Conservation (phyloP, 2,797 vertebrate species). For the Rhinogobio ventralis region DNA sequence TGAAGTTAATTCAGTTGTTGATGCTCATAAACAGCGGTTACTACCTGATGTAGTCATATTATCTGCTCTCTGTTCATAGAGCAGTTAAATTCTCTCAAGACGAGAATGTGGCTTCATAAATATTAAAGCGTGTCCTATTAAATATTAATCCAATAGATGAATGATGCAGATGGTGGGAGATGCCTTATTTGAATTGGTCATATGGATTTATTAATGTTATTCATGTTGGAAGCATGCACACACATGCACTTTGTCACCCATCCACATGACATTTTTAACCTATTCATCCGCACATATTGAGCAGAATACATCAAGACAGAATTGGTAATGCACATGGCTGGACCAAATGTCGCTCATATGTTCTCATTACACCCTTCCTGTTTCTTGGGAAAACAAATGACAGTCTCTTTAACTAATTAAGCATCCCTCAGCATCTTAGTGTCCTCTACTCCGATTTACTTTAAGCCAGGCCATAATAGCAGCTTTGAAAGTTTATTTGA, state of each 20-base stretch:
- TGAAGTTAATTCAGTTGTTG: slow-evolving; percentile 2
- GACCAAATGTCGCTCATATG: not conserved
- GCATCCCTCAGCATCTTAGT: not conserved
- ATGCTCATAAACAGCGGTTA: not conserved
- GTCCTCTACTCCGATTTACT: not conserved
- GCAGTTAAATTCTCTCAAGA: slow-evolving; percentile 57
- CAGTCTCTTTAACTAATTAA: slow-evolving; percentile 16
- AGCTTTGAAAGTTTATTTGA: not conserved
- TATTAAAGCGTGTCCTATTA: slow-evolving; percentile 66
- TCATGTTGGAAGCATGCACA: not conserved
- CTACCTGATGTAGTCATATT: not conserved
- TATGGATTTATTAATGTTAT: slow-evolving; percentile 48
- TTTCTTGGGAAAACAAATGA: slow-evolving; percentile 13
- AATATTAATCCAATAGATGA: slow-evolving; percentile 76
- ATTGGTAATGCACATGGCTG: slow-evolving; percentile 13
- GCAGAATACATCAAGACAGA: not conserved
- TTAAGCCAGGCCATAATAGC: not conserved
- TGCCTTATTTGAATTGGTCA: slow-evolving; percentile 60
- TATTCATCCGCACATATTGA: not conserved
- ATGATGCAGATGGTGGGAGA: slow-evolving; percentile 66
- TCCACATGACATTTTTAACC: not conserved
- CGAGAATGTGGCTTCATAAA: slow-evolving; percentile 64
- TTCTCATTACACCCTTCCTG: not conserved
- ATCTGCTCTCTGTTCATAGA: slow-evolving; percentile 56
- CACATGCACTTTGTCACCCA: not conserved